phyloP scores from a whole-genome alignment of 2,797 vertebrate species.

The Enteromius mattozi region DNA sequence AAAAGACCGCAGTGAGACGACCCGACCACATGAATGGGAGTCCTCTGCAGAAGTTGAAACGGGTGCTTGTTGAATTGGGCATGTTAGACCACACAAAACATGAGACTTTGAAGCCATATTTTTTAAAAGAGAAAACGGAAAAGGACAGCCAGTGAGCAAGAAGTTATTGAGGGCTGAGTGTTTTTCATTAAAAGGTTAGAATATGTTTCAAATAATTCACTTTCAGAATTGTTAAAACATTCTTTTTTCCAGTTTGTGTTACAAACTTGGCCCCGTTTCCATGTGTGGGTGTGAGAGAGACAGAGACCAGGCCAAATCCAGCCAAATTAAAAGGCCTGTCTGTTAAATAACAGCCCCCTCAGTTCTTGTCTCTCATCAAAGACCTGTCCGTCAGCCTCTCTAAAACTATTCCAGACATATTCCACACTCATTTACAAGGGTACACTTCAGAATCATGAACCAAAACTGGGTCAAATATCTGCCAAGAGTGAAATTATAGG shows the following conservation, averaged over 20 bases:
- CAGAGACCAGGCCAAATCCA: conserved; percentile 44
- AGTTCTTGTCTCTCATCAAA: conserved; percentile 24
- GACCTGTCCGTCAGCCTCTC: conserved; percentile 40
- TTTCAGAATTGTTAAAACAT: neutral
- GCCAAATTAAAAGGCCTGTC: conserved; percentile 45
- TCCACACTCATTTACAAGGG: conserved; percentile 62
- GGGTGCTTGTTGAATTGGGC: conserved; percentile 40
- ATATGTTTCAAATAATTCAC: neutral
- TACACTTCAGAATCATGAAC: conserved; percentile 51
- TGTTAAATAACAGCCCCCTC: conserved; percentile 11
- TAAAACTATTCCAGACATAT: conserved; percentile 63
- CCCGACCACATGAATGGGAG: conserved; percentile 60
- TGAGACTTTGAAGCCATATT: conserved; percentile 38
- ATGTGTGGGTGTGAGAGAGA: conserved; percentile 40
- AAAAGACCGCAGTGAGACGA: conserved; percentile 42
- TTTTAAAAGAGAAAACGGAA: conserved; percentile 16
- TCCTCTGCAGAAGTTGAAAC: conserved; percentile 36
- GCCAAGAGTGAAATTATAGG: conserved; percentile 58
- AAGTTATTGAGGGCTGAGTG: neutral
- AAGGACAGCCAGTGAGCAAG: neutral
- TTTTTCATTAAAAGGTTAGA: conserved; percentile 1
- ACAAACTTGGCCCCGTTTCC: conserved; percentile 30
- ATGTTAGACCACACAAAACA: conserved; percentile 55
- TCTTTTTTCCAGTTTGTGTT: neutral
- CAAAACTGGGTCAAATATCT: conserved; percentile 54